Evolutionary conservation across 1,140 invertebrate genomes (phyloP), one percentile per base, ranked within the genome.

Genomic region (Philotrypesis tridentata): DNA sequence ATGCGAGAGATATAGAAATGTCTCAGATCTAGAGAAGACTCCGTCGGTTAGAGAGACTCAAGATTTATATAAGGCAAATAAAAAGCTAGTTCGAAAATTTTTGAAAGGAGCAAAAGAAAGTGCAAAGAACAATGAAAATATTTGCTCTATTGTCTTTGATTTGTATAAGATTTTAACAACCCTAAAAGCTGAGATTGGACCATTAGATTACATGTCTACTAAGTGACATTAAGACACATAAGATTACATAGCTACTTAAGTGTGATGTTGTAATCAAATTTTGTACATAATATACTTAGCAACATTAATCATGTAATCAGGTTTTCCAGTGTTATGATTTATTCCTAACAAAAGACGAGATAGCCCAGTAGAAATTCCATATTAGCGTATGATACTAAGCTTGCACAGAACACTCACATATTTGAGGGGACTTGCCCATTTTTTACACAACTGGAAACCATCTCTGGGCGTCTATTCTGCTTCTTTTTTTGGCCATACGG

Each of bases 181-280:
- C 33, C 80, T 74, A 1, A 8, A 68, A 40, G 73, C 80, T 6
- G 80, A 82, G 11, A 77, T 76, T 23, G 55, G 80, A 14, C 73
- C 67, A 27, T 14, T 82, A 3, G 76, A 82, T 71, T 82, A 82
- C 33, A 60, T 82, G 43, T 82, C 80, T 1, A n/a, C n/a, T n/a
- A n/a, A n/a, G n/a, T n/a, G n/a, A n/a, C n/a, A n/a, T n/a, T n/a
- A n/a, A n/a, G n/a, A n/a, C n/a, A n/a, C n/a, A n/a, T n/a, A n/a
- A n/a, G n/a, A n/a, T n/a, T n/a, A n/a, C n/a, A n/a, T n/a, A n/a
- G n/a, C n/a, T n/a, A n/a, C n/a, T n/a, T n/a, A n/a, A n/a, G n/a
- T n/a, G n/a, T n/a, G n/a, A n/a, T n/a, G n/a, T n/a, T n/a, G n/a
- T n/a, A n/a, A n/a, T n/a, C n/a, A 82, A 77, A 63, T 33, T 82